Percentiles rank a stretch among this genome's conserved stretches.
These are phyloP conservation scores for Pipistrellus pygmaeus DNA, from an alignment of 2,797 vertebrate genomes.

Conservation along the genomic window DNA sequence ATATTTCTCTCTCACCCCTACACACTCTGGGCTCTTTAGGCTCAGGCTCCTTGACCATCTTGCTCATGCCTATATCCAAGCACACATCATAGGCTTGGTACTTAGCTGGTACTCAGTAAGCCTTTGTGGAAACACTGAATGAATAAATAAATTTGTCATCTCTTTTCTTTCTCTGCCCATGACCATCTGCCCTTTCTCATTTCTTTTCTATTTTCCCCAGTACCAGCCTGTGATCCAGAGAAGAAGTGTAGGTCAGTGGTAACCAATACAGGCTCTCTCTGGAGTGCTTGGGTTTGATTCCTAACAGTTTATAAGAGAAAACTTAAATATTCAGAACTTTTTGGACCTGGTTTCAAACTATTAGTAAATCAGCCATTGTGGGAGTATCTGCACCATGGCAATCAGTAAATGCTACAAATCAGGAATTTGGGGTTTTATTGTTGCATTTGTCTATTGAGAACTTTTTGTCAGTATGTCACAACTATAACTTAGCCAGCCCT, in stretches of 20 bases:
- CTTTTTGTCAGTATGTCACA: not conserved
- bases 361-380: not conserved
- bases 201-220: not conserved
- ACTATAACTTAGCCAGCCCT: not conserved
- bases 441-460: not conserved
- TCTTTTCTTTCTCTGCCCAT: not conserved
- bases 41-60: not conserved
- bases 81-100: not conserved
- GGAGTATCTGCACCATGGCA: slow-evolving; percentile 11
- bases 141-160: not conserved
- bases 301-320: not conserved
- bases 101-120: not conserved
- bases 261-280: not conserved
- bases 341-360: slow-evolving; percentile 45
- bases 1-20: not conserved
- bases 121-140: not conserved
- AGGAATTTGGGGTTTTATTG: not conserved
- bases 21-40: not conserved
- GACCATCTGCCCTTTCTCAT: not conserved
- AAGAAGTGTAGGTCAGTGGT: not conserved
- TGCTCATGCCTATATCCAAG: not conserved
- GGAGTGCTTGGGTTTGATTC: not conserved
- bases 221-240: not conserved
- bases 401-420: not conserved
- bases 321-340: not conserved